Evolutionary conservation across 2,888 invertebrate species (phyloP), one percentile per base, ranked within the genome.

Genomic region (Galerucella calmariensis): DNA sequence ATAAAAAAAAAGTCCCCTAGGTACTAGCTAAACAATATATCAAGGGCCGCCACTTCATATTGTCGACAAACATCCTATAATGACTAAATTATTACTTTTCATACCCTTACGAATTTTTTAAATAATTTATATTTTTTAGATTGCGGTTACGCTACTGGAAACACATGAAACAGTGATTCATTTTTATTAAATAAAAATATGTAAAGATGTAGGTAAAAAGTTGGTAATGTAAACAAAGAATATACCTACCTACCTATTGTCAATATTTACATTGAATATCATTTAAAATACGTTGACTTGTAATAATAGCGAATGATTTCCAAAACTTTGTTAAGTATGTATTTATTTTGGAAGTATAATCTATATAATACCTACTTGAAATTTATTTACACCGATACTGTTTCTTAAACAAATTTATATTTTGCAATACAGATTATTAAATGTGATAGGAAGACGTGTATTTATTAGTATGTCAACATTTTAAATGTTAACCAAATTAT

Each of bases 221-320:
- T 56, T 56, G 10, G 16, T 56, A 61, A 35, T 61, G 61, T 61
- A 35, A 14, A 61, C 58, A 59, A n/a, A 20, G 20, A 20, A 20
- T 24, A 24, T 46, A 24, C 61, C 27, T n/a, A 16, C 0, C 20
- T 46, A 24, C 61, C 27, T n/a, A 16, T 2, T 46, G 66, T 46
- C 66, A 66, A 66, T 66, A 66, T 66, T 66, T 66, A 24, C 66
- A 51, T 12, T 46, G 66, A 51, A 61, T 35, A 61, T 51, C 11
- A 48, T 51, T 66, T 66, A 51, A 66, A 66, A 66, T 24, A 66
- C 51, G 44, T 66, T 20, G 46, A 66, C 24, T 51, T 24, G 20
- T 66, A 51, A 66, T 51, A 66, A 66, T 66, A 66, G 27, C 14
- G 24, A 61, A 35, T 27, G 9, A 35, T 35, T 35, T 61, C 14